Base-by-base conservation (phyloP, 2,797 vertebrate genomes). In the Anniella stebbinsi region DNA sequence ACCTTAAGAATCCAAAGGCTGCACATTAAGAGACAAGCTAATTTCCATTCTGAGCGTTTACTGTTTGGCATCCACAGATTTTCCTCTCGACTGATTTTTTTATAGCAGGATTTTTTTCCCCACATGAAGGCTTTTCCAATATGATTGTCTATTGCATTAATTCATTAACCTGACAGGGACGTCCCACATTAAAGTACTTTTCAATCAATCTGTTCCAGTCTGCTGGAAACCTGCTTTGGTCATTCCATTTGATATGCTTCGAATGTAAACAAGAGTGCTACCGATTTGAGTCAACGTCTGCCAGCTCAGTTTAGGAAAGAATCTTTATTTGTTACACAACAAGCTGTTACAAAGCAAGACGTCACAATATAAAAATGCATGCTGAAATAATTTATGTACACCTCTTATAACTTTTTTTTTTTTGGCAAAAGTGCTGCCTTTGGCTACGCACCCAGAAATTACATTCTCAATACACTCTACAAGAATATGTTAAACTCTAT, bases 151-250 rank as follows among this genome's bases (percentile, higher is more conserved):
- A 95, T 92, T 94, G 75, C 75, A 94, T 88, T 90, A 94, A 92
- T 96, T 94, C 78, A 87, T 95, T 95, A 95, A 83, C 87, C 76
- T 94, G 89, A 88, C 69, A 92, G 54, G 94, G 94, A 84, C 17
- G 86, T 91, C 94, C 82, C 30, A 95, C 92, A 95, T 93, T 91
- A 93, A 90, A 9, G 0, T 91, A 69, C 28, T 72, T 93, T 89
- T 94, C n/a, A 93, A 92, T 95, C 80, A 93, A 2, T 91, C 72
- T 87, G 54, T 95, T 95, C 84, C 83, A 93, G 87, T 90, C 80
- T 91, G 87, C 67, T 94, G 81, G 89, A 95, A 94, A 93, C 1
- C 60, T 45, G 1, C 63, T 94, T 93, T 88, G 70, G 66, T 69
- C 36, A 83, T 91, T 85, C 72, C 70, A 57, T 84, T 95, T 95